Conservation (phyloP, 2,888 invertebrate species). For the Drosophila ezoana region DNA sequence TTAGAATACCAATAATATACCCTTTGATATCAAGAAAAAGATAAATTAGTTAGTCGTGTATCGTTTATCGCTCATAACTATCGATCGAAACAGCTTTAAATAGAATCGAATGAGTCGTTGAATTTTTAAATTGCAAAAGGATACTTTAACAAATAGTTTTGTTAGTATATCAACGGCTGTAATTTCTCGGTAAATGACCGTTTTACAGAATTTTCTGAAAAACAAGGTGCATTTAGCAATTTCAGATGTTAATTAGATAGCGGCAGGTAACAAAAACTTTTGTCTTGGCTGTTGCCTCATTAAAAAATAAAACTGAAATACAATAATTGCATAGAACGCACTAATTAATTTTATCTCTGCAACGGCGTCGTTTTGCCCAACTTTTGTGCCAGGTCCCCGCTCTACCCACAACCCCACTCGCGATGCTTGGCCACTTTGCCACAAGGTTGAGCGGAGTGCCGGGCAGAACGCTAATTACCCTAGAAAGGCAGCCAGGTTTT, state of each 20-base stretch:
- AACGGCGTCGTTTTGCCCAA: constrained; percentile 26
- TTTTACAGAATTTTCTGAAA: constrained; percentile 1
- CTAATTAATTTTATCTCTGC: constrained; percentile 60
- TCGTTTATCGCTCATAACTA: too few relatives aligned
- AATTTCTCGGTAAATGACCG: background rate
- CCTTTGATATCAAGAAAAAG: too few relatives aligned
- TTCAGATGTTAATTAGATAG: constrained; percentile 25
- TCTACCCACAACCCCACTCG: background rate
- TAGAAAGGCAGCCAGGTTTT: constrained; percentile 25
- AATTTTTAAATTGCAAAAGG: too few relatives aligned
- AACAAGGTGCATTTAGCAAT: constrained; percentile 5
- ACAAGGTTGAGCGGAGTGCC: background rate
- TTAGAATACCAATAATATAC: too few relatives aligned
- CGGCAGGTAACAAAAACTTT: constrained; percentile 2
- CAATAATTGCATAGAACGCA: constrained; percentile 46
- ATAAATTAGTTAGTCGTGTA: too few relatives aligned
- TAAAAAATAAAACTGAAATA: constrained; percentile 43
- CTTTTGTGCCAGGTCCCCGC: constrained; percentile 10
- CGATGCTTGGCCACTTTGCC: constrained; percentile 3
- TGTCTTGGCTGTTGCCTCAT: constrained; percentile 29
- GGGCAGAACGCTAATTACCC: constrained; percentile 45
- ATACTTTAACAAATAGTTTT: too few relatives aligned
- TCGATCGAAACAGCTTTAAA: too few relatives aligned
- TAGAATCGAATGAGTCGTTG: too few relatives aligned
- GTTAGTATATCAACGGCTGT: too few relatives aligned